These are phyloP conservation scores for Etheostoma cragini DNA, from an alignment of 2,113 vertebrate genomes.

Conservation along the genomic window DNA sequence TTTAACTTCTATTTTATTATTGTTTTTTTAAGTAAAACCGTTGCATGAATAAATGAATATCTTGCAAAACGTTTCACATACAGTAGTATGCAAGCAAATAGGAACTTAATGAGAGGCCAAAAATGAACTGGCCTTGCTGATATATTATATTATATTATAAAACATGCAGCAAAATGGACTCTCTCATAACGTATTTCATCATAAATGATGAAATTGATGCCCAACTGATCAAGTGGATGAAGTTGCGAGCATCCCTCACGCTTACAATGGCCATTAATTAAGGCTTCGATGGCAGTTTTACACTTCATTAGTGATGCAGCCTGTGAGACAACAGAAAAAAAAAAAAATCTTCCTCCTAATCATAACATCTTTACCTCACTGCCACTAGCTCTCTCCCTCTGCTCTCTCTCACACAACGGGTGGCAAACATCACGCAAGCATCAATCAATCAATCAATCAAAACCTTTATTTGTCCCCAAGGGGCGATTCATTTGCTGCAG, in stretches of 20 bases:
- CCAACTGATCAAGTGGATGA: not conserved
- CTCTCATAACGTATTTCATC: not conserved
- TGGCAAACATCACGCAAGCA: not conserved
- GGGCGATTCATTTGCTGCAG: too few species aligned
- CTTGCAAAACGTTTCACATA: not conserved
- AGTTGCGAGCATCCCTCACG: not conserved
- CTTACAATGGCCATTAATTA: slow-evolving; percentile 15
- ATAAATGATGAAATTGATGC: slow-evolving; percentile 6
- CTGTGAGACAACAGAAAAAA: not conserved
- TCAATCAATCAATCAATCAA: too few species aligned
- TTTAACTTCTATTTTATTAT: not conserved
- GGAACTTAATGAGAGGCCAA: not conserved
- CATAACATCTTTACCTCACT: not conserved
- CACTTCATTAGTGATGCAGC: slow-evolving; percentile 11
- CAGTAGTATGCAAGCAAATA: not conserved
- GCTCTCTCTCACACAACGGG: not conserved
- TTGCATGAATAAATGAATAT: not conserved
- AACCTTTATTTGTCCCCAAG: too few species aligned
- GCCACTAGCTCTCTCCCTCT: not conserved
- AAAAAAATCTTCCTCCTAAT: not conserved
- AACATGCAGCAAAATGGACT: not conserved
- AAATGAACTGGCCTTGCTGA: not conserved
- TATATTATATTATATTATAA: not conserved
- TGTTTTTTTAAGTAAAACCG: not conserved
- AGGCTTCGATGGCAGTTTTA: not conserved